These are phyloP conservation scores for Myopa tessellatipennis DNA, from an alignment of 2,888 invertebrate genomes.

Conservation along the genomic window DNA sequence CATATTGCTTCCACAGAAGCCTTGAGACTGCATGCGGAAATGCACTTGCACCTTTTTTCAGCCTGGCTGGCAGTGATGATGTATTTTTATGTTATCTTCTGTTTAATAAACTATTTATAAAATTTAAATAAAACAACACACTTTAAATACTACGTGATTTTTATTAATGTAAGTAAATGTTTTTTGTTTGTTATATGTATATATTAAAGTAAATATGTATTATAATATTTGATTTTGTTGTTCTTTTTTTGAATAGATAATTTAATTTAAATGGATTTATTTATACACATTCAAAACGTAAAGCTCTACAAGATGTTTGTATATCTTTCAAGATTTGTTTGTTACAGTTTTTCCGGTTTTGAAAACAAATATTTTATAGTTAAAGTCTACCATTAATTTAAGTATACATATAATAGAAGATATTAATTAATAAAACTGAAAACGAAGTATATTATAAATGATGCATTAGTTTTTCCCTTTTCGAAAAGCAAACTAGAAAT, in stretches of 20 bases:
- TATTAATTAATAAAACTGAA: no score
- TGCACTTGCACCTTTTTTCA: no score
- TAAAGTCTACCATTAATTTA: no score
- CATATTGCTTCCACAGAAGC: not conserved
- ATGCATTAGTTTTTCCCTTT: not conserved
- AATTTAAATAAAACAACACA: not conserved
- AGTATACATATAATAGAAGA: no score
- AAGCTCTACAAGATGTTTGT: conserved; percentile 26
- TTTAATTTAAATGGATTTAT: conserved; percentile 30
- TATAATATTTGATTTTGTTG: conserved; percentile 1
- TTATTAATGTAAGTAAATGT: conserved; percentile 33
- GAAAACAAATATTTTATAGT: no score
- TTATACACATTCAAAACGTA: conserved; percentile 40
- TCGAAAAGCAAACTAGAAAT: conserved; percentile 29
- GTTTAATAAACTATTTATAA: no score
- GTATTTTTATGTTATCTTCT: no score
- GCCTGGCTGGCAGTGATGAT: no score
- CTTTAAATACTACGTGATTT: conserved; percentile 39
- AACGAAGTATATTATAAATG: no score
- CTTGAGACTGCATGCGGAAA: no score
- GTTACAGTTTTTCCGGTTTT: not conserved
- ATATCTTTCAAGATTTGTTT: not conserved
- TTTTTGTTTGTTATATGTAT: conserved; percentile 26
- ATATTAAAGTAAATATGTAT: conserved; percentile 36
- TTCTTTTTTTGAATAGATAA: conserved; percentile 13